These are phyloP conservation scores for Epinephelus lanceolatus DNA, from an alignment of 2,113 vertebrate species.

Conservation along the genomic window DNA sequence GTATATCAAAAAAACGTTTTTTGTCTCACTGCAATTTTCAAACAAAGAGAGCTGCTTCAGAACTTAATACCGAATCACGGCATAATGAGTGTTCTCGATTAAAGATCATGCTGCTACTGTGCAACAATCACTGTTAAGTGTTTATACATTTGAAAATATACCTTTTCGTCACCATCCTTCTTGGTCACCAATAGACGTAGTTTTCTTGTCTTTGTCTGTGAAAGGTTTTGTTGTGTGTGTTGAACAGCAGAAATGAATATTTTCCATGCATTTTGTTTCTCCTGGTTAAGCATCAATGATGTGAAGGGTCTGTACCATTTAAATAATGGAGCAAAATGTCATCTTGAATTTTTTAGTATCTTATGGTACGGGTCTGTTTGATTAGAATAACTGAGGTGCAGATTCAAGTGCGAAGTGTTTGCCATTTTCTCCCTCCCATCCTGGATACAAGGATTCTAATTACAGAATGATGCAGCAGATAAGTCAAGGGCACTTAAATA, in stretches of 20 bases:
- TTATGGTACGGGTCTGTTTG: slow-evolving; percentile 13
- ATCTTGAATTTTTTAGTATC: slow-evolving; percentile 49
- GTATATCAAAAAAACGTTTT: background rate
- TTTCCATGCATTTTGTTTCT: background rate
- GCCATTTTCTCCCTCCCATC: slow-evolving; percentile 48
- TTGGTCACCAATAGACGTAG: background rate
- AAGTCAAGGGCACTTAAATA: slow-evolving; percentile 68
- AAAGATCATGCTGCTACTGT: background rate
- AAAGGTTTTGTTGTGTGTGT: background rate
- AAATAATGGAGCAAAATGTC: slow-evolving; percentile 48
- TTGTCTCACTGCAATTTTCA: background rate
- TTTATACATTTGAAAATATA: background rate
- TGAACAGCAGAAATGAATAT: background rate
- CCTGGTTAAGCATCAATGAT: slow-evolving; percentile 8
- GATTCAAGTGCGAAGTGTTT: slow-evolving; percentile 12
- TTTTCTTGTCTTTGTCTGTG: background rate
- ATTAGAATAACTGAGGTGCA: background rate
- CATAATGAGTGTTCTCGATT: background rate
- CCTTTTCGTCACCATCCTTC: background rate
- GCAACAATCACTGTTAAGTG: background rate
- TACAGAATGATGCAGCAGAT: slow-evolving; percentile 66
- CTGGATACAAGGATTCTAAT: slow-evolving; percentile 59
- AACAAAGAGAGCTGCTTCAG: background rate
- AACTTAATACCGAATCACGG: background rate
- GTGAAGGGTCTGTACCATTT: slow-evolving; percentile 7